phyloP scores from a whole-genome alignment of 2,888 invertebrate species.

The Phasia obesa region DNA sequence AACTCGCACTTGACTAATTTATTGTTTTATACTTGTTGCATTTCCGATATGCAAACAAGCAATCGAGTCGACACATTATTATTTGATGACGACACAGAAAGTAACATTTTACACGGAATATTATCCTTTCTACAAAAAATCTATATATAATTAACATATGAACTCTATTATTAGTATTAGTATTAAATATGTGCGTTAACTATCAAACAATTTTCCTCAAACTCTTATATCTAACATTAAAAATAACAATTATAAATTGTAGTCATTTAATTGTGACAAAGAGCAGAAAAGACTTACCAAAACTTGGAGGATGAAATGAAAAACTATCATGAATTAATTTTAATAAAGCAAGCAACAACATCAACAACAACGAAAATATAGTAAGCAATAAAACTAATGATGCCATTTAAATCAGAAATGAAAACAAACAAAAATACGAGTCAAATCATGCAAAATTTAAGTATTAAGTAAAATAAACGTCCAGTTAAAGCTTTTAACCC shows the following conservation, averaged over 20 bases:
- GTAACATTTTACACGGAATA: too few species aligned
- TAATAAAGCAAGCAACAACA: slow-evolving; percentile 33
- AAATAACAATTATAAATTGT: slow-evolving; percentile 68
- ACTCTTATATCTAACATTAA: slow-evolving; percentile 60
- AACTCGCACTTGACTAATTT: too few species aligned
- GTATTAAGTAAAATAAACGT: slow-evolving; percentile 62
- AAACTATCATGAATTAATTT: slow-evolving; percentile 63
- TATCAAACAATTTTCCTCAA: too few species aligned
- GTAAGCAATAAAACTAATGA: slow-evolving; percentile 68
- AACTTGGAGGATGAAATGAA: slow-evolving; percentile 44
- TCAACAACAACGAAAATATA: slow-evolving; percentile 28
- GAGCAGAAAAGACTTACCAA: neutral
- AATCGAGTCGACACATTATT: too few species aligned
- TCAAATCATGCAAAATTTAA: slow-evolving; percentile 30
- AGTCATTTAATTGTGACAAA: slow-evolving; percentile 52
- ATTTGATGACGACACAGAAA: too few species aligned
- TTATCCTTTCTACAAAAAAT: too few species aligned
- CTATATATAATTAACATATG: too few species aligned
- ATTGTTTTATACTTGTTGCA: too few species aligned
- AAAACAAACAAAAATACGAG: slow-evolving; percentile 55
- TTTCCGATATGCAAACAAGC: too few species aligned
- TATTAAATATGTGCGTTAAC: too few species aligned
- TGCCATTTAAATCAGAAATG: slow-evolving; percentile 65
- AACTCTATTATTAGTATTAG: too few species aligned
- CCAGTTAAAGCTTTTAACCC: slow-evolving; percentile 71